A percentile compares a stretch with the other conserved stretches of the same genome.
Conservation (phyloP, 2,797 vertebrate species). For the Mionectes olivaceus region DNA sequence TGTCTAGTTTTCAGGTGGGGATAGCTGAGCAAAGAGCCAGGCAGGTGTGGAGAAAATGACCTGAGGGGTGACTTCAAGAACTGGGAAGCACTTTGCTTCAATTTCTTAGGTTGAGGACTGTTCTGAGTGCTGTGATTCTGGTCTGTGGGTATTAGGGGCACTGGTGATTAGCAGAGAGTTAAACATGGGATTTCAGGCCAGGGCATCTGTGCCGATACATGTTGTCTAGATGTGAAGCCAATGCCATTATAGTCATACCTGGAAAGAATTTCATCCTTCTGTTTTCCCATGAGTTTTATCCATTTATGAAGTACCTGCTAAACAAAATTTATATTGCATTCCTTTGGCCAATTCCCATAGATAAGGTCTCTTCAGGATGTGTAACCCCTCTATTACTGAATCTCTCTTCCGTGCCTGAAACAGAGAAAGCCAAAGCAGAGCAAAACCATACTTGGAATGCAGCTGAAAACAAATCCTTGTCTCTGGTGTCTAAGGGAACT, state of each 20-base stretch:
- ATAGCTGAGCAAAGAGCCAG: neutral
- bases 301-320: neutral
- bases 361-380: neutral
- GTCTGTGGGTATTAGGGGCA: neutral
- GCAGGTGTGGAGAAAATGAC: neutral
- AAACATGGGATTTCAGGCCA: neutral
- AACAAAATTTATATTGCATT: neutral
- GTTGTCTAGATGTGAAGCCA: neutral
- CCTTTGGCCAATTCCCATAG: neutral
- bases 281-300: neutral
- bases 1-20: neutral
- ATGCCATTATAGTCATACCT: rapidly evolving
- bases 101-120: rapidly evolving
- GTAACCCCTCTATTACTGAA: neutral
- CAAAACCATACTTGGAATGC: neutral
- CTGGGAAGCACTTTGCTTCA: neutral
- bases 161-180: neutral
- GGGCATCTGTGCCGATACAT: neutral
- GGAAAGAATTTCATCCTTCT: neutral
- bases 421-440: neutral
- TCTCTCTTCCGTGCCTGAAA: neutral
- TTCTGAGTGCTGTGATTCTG: neutral
- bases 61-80: neutral
- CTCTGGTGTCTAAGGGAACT: neutral
- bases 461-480: neutral